A percentile compares a stretch with the other conserved stretches of the same genome.
phyloP scores from a whole-genome alignment of 2,113 vertebrate genomes.

The Diadophis punctatus region DNA sequence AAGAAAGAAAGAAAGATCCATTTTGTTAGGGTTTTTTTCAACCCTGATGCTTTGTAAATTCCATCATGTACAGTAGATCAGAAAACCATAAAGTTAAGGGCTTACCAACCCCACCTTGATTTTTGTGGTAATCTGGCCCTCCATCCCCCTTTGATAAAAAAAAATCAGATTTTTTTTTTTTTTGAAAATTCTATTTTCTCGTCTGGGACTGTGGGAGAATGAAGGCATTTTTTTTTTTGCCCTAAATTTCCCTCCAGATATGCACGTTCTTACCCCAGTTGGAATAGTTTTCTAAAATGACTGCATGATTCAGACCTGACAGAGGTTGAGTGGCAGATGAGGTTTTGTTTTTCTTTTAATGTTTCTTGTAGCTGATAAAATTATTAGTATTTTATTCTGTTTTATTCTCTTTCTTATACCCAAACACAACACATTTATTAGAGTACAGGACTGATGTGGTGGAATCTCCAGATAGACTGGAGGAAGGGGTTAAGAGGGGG shows the following conservation, averaged over 20 bases:
- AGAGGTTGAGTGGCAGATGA: background rate
- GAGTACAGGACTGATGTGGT: background rate
- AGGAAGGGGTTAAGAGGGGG: background rate
- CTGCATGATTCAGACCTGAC: background rate
- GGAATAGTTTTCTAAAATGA: background rate
- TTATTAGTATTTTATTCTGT: background rate
- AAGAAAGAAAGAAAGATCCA: too few species aligned
- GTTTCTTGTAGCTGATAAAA: background rate
- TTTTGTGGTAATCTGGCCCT: background rate
- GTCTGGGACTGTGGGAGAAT: background rate
- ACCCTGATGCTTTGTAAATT: background rate
- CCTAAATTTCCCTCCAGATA: background rate
- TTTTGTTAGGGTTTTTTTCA: background rate
- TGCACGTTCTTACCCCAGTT: background rate
- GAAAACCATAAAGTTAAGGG: background rate
- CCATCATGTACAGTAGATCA: background rate
- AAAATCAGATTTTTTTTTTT: background rate
- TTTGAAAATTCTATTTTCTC: background rate
- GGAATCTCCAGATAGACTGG: background rate
- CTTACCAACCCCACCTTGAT: background rate
- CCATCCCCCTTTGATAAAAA: background rate
- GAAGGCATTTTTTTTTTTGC: background rate
- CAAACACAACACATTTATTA: background rate
- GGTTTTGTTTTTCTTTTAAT: background rate
- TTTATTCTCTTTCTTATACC: background rate